A percentile compares a stretch with the other conserved stretches of the same genome.
Evolutionary conservation across 2,113 vertebrate genomes (phyloP).

Genomic region (Ptyas mucosa): DNA sequence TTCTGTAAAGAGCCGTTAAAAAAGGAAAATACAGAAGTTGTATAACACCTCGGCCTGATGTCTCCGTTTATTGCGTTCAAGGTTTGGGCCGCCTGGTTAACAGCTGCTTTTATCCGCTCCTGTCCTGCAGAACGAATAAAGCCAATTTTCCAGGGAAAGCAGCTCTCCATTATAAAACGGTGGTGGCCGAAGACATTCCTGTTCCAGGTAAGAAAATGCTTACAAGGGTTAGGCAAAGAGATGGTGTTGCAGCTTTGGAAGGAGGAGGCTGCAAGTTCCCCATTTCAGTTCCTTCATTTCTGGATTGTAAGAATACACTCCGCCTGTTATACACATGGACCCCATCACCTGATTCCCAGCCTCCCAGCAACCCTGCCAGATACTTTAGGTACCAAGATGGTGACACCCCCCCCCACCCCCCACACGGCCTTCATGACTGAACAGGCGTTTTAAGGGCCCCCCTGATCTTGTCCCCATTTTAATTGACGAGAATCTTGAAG

Average conservation of each 20-base stretch:
- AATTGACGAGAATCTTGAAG: neutral
- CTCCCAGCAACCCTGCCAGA: neutral
- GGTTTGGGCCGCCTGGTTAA: neutral
- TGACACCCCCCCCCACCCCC: too few species aligned
- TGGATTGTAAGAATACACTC: neutral
- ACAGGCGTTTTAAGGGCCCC: neutral
- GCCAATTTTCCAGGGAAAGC: neutral
- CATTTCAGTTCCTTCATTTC: neutral
- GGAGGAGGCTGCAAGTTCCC: neutral
- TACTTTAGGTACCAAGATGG: neutral
- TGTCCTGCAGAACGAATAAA: neutral
- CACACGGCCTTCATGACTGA: neutral
- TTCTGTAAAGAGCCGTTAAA: constrained; percentile 75
- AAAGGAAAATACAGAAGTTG: constrained; percentile 72
- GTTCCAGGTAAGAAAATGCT: neutral
- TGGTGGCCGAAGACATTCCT: neutral
- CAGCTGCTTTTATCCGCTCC: neutral
- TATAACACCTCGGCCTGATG: constrained; percentile 60
- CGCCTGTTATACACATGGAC: neutral
- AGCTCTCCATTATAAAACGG: neutral
- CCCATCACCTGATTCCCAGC: neutral
- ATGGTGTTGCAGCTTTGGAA: neutral
- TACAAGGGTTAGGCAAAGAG: neutral
- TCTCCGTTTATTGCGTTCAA: constrained; percentile 21
- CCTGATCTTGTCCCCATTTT: neutral